A percentile compares a stretch with the other conserved stretches of the same genome.
Evolutionary conservation across 92 coral and sea anemone species (phyloP).

Genomic region (Phenganax subtilis): DNA sequence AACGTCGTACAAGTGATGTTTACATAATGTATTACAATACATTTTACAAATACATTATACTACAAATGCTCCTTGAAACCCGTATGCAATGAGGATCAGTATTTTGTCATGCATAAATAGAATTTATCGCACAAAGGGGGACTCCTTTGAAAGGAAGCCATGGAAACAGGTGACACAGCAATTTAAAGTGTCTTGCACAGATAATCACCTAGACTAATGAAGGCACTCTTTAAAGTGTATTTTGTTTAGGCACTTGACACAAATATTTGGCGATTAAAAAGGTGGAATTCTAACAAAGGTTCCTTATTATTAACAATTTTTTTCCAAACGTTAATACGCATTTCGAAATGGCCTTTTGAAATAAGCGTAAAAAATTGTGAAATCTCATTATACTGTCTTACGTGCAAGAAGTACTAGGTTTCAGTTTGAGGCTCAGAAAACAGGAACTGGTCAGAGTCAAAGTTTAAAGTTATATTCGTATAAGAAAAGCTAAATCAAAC

Average conservation of each 20-base stretch:
- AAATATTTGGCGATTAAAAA: slow-evolving; percentile 18
- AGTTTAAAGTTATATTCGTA: no score
- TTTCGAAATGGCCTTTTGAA: background rate
- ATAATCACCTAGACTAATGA: background rate
- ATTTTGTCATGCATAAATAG: background rate
- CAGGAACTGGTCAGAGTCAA: no score
- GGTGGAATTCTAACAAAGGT: background rate
- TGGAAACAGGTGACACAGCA: background rate
- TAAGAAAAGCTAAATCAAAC: no score
- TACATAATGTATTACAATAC: background rate
- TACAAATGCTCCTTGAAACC: background rate
- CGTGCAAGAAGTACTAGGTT: no score
- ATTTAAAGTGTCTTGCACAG: background rate
- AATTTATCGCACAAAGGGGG: slow-evolving; percentile 1
- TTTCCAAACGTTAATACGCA: slow-evolving; percentile 3
- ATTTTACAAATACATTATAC: background rate
- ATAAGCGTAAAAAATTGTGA: background rate
- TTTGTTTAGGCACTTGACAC: background rate
- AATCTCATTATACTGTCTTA: background rate
- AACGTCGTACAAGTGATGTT: background rate
- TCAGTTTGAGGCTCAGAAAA: no score
- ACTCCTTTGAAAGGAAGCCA: background rate
- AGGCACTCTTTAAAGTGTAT: background rate
- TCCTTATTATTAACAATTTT: background rate
- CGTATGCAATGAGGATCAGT: background rate